Evolutionary conservation across 2,797 vertebrate genomes (phyloP).

Genomic region (Paramormyrops hopkinsi): DNA sequence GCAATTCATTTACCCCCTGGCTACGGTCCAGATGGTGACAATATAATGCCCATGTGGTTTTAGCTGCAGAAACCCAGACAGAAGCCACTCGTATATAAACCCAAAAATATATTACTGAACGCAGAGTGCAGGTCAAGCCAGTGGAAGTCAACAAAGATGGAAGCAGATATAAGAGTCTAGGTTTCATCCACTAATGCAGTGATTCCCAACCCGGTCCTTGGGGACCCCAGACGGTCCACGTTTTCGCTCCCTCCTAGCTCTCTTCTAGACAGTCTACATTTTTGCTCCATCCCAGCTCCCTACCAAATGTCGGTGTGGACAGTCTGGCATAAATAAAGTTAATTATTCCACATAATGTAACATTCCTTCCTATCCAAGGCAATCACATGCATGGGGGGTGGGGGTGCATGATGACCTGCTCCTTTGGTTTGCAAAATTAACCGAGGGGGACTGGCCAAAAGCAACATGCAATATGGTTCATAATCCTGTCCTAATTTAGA

Average conservation of each 20-base stretch:
- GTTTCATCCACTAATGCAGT: neutral
- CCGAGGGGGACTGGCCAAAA: neutral
- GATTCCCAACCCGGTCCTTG: neutral
- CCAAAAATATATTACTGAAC: neutral
- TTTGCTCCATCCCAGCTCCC: neutral
- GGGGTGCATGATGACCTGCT: neutral
- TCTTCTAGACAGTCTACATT: neutral
- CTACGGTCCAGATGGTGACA: neutral
- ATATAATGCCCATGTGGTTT: neutral
- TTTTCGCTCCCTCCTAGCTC: neutral
- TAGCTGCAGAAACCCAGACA: neutral
- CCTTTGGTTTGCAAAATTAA: neutral
- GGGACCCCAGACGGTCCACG: neutral
- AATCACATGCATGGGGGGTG: neutral
- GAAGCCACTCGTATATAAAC: neutral
- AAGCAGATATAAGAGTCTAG: neutral
- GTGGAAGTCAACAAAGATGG: neutral
- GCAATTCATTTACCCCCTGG: neutral
- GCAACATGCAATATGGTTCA: neutral
- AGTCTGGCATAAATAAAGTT: neutral
- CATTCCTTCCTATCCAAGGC: neutral
- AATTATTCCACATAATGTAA: neutral
- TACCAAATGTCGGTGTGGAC: neutral
- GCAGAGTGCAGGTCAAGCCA: neutral
- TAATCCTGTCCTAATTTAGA: neutral